These are phyloP conservation scores for Diarsia dahlii DNA, from an alignment of 2,888 invertebrate genomes.

Conservation along the genomic window DNA sequence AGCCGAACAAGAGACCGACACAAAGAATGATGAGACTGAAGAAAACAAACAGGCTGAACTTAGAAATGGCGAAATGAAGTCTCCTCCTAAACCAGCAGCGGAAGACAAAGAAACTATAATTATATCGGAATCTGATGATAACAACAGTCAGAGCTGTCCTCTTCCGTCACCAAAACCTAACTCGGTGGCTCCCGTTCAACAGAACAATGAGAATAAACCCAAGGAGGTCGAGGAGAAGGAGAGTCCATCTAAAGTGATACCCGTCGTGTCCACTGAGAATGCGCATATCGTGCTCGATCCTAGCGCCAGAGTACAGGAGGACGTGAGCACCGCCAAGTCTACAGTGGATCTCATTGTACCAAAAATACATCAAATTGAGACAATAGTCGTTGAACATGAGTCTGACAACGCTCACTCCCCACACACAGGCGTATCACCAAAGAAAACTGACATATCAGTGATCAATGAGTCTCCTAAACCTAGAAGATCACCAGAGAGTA, in stretches of 20 bases:
- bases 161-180: slow-evolving; percentile 86
- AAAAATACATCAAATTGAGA: slow-evolving; percentile 83
- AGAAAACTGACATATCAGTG: slow-evolving; percentile 79
- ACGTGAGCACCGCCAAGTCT: slow-evolving; percentile 75
- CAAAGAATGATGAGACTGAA: slow-evolving; percentile 65
- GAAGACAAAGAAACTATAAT: slow-evolving; percentile 88
- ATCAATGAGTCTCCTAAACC: slow-evolving; percentile 82
- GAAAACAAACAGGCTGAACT: slow-evolving; percentile 76
- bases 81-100: slow-evolving; percentile 75
- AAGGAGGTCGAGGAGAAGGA: slow-evolving; percentile 83
- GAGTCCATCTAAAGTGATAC: slow-evolving; percentile 85
- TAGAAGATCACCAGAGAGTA: slow-evolving; percentile 80
- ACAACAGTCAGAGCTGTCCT: slow-evolving; percentile 88
- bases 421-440: slow-evolving; percentile 77
- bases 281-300: slow-evolving; percentile 86
- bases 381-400: slow-evolving; percentile 85
- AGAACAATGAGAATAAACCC: slow-evolving; percentile 79
- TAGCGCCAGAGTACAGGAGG: slow-evolving; percentile 77
- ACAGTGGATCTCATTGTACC: slow-evolving; percentile 81
- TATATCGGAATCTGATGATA: slow-evolving; percentile 88
- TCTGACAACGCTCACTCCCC: slow-evolving; percentile 81
- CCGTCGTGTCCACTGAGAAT: slow-evolving; percentile 85
- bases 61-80: slow-evolving; percentile 79
- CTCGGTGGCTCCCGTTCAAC: slow-evolving; percentile 75
- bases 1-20: slow-evolving; percentile 65